Evolutionary conservation across 1,140 invertebrate species (phyloP).

Genomic region (Leptonema lineaticorne): DNA sequence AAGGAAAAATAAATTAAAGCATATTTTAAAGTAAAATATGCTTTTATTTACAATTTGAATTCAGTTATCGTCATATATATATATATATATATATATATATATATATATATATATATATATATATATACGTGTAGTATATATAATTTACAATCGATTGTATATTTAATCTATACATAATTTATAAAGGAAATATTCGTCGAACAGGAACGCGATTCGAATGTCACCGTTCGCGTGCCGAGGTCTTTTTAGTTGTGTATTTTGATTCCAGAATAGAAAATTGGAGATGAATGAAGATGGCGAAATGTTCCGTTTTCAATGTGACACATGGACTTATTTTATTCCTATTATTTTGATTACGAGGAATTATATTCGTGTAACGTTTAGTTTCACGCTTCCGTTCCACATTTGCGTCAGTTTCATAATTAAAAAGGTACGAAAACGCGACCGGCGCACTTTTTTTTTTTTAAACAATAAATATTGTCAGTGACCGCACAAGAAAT

Average conservation of each 20-base stretch:
- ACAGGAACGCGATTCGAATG: neutral
- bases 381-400: slow-evolving; percentile 14
- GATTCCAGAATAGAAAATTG: slow-evolving; percentile 35
- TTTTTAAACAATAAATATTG: slow-evolving; percentile 6
- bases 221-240: slow-evolving; percentile 19
- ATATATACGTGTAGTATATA: too few relatives aligned
- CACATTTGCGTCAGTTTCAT: neutral
- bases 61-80: too few relatives aligned
- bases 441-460: neutral
- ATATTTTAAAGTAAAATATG: too few relatives aligned
- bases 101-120: too few relatives aligned
- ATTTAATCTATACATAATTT: too few relatives aligned
- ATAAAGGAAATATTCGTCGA: neutral
- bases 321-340: slow-evolving; percentile 1
- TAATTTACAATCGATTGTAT: too few relatives aligned
- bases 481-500: neutral
- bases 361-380: neutral
- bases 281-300: slow-evolving; percentile 29
- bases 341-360: neutral
- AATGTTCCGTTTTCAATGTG: slow-evolving; percentile 20
- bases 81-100: too few relatives aligned
- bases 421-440: too few relatives aligned
- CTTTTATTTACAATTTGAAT: too few relatives aligned
- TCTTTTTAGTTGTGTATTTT: slow-evolving; percentile 33
- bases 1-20: too few relatives aligned